Percentiles rank a stretch among this genome's conserved stretches.
Evolutionary conservation across 2,113 vertebrate genomes (phyloP).

Genomic region (Sialia sialis): DNA sequence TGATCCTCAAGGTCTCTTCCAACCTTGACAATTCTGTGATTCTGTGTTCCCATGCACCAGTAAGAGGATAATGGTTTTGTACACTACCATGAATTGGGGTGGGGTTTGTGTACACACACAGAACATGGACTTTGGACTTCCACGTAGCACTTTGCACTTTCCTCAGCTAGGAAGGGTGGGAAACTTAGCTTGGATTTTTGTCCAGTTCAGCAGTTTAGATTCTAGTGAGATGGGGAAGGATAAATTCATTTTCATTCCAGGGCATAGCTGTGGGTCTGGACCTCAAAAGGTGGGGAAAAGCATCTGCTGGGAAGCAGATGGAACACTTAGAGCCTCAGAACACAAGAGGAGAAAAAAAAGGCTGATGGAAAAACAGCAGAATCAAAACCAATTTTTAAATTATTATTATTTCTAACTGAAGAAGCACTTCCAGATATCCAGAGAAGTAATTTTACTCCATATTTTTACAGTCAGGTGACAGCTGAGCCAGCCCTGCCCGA

Average conservation of each 20-base stretch:
- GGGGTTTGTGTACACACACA: background rate
- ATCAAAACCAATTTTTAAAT: background rate
- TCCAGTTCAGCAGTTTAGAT: background rate
- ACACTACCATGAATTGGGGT: background rate
- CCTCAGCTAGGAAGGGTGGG: background rate
- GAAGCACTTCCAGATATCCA: background rate
- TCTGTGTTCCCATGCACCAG: background rate
- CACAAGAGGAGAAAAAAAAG: background rate
- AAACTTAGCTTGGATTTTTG: background rate
- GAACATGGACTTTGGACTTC: accelerated
- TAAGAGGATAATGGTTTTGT: background rate
- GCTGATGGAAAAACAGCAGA: accelerated
- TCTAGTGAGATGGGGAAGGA: background rate
- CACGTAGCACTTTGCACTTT: accelerated
- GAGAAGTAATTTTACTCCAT: too few relatives aligned
- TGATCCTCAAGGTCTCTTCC: background rate
- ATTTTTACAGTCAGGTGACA: accelerated
- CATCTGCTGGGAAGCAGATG: background rate
- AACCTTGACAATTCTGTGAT: background rate
- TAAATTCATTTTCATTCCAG: background rate
- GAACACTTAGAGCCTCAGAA: background rate
- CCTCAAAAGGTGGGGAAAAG: background rate
- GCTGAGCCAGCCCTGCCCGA: accelerated
- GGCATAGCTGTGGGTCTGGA: background rate
- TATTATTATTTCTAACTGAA: background rate